Percentiles rank a stretch among this genome's conserved stretches.
Conservation (phyloP, 2,888 invertebrate genomes). For the Zygogramma bicolorata region DNA sequence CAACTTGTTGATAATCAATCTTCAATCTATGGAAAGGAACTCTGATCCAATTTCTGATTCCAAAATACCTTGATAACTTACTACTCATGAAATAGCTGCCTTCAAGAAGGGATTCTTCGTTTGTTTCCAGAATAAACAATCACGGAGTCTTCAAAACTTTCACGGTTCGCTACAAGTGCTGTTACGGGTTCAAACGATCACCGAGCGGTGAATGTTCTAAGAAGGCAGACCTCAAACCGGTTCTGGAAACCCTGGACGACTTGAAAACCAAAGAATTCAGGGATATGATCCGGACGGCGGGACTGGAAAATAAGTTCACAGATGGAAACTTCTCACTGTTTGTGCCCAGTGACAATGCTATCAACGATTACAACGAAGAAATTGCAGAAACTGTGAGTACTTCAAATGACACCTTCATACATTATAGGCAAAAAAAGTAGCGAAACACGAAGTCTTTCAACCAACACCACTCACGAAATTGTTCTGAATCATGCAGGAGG, state of each 20-base stretch:
- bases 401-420: too few species aligned
- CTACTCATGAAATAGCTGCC: too few species aligned
- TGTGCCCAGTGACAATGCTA: constrained; percentile 74
- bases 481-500: too few species aligned
- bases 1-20: too few species aligned
- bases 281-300: constrained; percentile 69
- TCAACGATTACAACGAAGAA: constrained; percentile 70
- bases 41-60: too few species aligned
- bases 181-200: constrained; percentile 73
- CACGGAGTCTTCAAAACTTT: constrained; percentile 73
- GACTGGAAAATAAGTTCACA: constrained; percentile 67
- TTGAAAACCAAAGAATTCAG: constrained; percentile 73
- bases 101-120: too few species aligned
- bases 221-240: constrained; percentile 71
- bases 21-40: too few species aligned
- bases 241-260: constrained; percentile 71
- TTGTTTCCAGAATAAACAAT: constrained; percentile 68
- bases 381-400: constrained; percentile 69
- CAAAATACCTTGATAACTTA: too few species aligned
- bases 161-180: constrained; percentile 76
- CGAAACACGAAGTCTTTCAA: too few species aligned
- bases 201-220: constrained; percentile 60
- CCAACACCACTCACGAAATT: too few species aligned
- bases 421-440: not conserved
- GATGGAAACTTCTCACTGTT: constrained; percentile 74